A percentile compares a stretch with the other conserved stretches of the same genome.
Evolutionary conservation across 2,113 vertebrate species (phyloP).

Genomic region (Hippopotamus amphibius): DNA sequence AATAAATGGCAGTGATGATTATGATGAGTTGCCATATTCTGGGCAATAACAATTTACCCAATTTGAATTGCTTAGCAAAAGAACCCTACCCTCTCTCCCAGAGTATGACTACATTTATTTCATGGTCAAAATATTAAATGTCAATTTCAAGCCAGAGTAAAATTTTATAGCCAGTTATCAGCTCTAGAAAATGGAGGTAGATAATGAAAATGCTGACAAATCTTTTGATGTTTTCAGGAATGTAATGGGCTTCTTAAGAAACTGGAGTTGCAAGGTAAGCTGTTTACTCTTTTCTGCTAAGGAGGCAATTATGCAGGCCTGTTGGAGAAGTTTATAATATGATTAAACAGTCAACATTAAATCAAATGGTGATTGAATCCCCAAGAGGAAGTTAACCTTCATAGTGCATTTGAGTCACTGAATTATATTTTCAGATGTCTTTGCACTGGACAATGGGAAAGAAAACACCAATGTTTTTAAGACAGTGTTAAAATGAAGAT

Average conservation of each 20-base stretch:
- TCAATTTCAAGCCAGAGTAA: conserved; percentile 70
- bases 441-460: conserved; percentile 61
- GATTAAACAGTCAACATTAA: conserved; percentile 86
- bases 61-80: conserved; percentile 53
- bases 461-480: background rate
- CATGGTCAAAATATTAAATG: conserved; percentile 59
- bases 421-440: conserved; percentile 74
- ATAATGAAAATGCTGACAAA: conserved; percentile 83
- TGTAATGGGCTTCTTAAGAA: conserved; percentile 80
- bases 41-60: conserved; percentile 18
- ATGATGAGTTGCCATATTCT: background rate
- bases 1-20: background rate
- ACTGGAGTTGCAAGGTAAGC: conserved; percentile 84
- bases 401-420: conserved; percentile 69
- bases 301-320: conserved; percentile 82
- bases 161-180: conserved; percentile 71
- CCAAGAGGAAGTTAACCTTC: conserved; percentile 73
- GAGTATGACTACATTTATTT: background rate
- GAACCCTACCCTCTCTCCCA: background rate
- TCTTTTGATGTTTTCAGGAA: conserved; percentile 71
- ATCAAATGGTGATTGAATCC: conserved; percentile 83
- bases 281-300: conserved; percentile 84
- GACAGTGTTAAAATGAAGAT: background rate
- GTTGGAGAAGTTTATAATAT: conserved; percentile 84
- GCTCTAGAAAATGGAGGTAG: conserved; percentile 65